Evolutionary conservation across 2,113 vertebrate genomes (phyloP).

Genomic region (Nannobrachium achirus): DNA sequence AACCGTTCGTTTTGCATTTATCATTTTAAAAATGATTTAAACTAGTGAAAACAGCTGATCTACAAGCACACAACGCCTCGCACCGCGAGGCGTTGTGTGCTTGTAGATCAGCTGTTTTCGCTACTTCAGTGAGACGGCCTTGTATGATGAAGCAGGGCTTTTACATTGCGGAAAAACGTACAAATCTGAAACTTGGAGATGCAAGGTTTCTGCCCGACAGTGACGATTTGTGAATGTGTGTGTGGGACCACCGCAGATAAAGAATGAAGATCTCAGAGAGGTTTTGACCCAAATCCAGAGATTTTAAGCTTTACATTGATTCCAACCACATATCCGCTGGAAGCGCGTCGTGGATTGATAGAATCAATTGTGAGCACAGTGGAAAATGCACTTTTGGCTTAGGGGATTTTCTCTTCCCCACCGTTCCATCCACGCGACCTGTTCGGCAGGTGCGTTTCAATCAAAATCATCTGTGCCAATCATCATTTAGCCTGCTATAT

Average conservation of each 20-base stretch:
- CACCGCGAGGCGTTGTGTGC: too few relatives aligned
- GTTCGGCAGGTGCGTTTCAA: not conserved
- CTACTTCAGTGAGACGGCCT: too few relatives aligned
- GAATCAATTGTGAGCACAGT: slow-evolving; percentile 14
- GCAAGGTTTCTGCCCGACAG: slow-evolving; percentile 36
- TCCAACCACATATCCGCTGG: not conserved
- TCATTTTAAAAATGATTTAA: too few relatives aligned
- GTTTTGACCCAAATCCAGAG: slow-evolving; percentile 25
- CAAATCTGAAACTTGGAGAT: too few relatives aligned
- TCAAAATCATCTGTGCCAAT: not conserved
- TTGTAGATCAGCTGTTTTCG: too few relatives aligned
- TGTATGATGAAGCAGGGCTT: too few relatives aligned
- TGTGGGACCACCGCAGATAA: not conserved
- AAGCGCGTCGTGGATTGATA: not conserved
- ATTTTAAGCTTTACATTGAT: slow-evolving; percentile 27
- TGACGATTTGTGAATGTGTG: slow-evolving; percentile 11
- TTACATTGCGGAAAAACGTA: too few relatives aligned
- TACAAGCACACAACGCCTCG: too few relatives aligned
- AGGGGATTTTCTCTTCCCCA: slow-evolving; percentile 2
- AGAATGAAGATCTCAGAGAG: slow-evolving; percentile 7
- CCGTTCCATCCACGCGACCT: not conserved
- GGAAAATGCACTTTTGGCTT: slow-evolving; percentile 3
- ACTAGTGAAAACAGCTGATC: too few relatives aligned
- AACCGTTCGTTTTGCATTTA: too few relatives aligned
- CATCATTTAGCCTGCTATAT: not conserved